A percentile compares a stretch with the other conserved stretches of the same genome.
Evolutionary conservation across 2,113 vertebrate genomes (phyloP).

Genomic region (Malurus alboscapulatus): DNA sequence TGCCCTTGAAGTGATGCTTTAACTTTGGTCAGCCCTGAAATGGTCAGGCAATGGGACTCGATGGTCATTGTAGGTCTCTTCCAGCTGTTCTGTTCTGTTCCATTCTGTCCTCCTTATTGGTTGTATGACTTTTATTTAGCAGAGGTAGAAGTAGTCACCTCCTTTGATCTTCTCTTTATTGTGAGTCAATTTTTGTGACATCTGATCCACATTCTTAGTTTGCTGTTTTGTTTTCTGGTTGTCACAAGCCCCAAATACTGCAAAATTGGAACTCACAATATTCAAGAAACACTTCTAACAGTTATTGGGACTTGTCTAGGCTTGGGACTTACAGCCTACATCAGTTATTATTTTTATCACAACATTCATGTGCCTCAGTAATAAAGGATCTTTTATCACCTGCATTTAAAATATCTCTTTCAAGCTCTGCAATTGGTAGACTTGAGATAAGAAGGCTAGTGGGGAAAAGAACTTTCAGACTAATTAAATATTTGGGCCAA

Average conservation of each 20-base stretch:
- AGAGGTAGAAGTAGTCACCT: background rate
- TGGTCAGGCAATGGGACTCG: background rate
- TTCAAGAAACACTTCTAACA: background rate
- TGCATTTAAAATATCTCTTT: conserved; percentile 6
- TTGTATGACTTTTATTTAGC: background rate
- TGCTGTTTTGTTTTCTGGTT: background rate
- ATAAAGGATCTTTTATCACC: background rate
- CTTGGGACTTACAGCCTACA: background rate
- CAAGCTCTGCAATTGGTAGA: background rate
- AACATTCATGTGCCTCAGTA: background rate
- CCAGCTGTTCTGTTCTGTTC: background rate
- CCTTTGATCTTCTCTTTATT: background rate
- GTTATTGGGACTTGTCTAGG: background rate
- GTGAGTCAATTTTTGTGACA: background rate
- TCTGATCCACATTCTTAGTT: background rate
- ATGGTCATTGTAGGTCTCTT: background rate
- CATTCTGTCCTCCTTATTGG: background rate
- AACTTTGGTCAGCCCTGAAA: background rate
- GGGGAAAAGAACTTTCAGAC: background rate
- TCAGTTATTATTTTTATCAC: background rate
- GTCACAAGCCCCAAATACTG: background rate
- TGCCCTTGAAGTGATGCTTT: background rate
- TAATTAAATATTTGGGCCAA: background rate
- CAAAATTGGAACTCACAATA: background rate
- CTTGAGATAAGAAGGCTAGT: background rate